These are phyloP conservation scores for Glaucopsyche alexis DNA, from an alignment of 2,888 invertebrate species.

Conservation along the genomic window DNA sequence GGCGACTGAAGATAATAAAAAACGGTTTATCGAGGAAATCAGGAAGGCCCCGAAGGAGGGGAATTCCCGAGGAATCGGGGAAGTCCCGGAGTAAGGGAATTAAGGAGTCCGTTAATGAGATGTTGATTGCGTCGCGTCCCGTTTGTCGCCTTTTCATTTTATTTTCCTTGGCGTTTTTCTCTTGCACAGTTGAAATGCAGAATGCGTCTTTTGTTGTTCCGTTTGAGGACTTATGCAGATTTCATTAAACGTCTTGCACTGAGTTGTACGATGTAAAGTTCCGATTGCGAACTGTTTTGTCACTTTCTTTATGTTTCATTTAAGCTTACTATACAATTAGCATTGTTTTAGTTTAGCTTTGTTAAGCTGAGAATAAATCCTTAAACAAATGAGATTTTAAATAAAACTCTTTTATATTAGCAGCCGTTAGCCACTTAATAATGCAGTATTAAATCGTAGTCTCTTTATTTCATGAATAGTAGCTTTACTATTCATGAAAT, in stretches of 20 bases:
- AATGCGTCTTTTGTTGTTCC: conserved; percentile 60
- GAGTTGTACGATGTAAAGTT: conserved; percentile 44
- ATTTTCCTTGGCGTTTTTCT: conserved; percentile 45
- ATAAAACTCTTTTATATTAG: background rate
- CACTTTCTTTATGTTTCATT: conserved; percentile 39
- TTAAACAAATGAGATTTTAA: background rate
- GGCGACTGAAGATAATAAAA: conserved; percentile 53
- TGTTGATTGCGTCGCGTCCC: conserved; percentile 72
- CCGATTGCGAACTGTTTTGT: conserved; percentile 45
- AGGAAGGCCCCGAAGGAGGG: conserved; percentile 53
- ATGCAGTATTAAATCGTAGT: too few relatives aligned
- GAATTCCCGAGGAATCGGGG: conserved; percentile 65
- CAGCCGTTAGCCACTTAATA: background rate
- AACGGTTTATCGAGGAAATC: conserved; percentile 71
- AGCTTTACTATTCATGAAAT: too few relatives aligned
- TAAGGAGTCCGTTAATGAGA: conserved; percentile 74
- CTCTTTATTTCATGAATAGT: too few relatives aligned
- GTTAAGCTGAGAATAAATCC: conserved; percentile 1
- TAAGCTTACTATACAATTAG: conserved; percentile 32
- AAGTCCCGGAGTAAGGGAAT: conserved; percentile 57
- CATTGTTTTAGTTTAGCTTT: conserved; percentile 20
- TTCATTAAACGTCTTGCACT: conserved; percentile 48
- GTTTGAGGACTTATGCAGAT: conserved; percentile 53
- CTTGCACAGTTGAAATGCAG: conserved; percentile 58
- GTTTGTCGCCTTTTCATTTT: conserved; percentile 61